Evolutionary conservation across 2,113 vertebrate genomes (phyloP).

Genomic region (Tursiops truncatus): DNA sequence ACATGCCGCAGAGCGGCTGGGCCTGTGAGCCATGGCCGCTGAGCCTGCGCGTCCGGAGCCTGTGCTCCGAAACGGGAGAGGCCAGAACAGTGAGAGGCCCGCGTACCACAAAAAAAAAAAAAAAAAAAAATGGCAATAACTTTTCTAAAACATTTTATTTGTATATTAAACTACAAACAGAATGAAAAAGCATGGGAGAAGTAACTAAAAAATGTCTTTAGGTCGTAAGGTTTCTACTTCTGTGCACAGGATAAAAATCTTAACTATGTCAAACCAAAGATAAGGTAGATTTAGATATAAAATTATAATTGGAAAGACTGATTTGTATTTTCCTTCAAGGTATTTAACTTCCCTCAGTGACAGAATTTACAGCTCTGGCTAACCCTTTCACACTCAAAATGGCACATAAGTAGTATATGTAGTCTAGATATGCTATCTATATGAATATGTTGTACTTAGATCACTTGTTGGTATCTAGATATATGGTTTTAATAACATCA

Average conservation of each 20-base stretch:
- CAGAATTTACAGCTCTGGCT: not conserved
- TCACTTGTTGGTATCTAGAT: not conserved
- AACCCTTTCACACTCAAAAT: not conserved
- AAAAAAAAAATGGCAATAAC: not conserved
- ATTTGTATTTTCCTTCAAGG: not conserved
- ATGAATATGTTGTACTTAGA: not conserved
- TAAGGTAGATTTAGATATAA: not conserved
- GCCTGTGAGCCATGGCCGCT: too few species aligned
- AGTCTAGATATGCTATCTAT: not conserved
- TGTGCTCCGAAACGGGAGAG: too few species aligned
- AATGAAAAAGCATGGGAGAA: not conserved
- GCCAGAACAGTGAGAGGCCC: too few species aligned
- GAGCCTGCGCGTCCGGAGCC: too few species aligned
- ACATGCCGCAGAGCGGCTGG: too few species aligned
- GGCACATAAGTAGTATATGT: not conserved
- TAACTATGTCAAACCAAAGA: not conserved
- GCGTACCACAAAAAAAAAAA: too few species aligned
- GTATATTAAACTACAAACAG: not conserved
- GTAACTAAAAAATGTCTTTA: not conserved
- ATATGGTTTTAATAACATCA: not conserved
- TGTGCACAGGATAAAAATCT: not conserved
- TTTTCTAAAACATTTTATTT: slow-evolving; percentile 12
- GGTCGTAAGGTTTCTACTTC: not conserved
- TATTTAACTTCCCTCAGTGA: not conserved
- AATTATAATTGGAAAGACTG: not conserved